Percentiles rank a stretch among this genome's conserved stretches.
Evolutionary conservation across 2,888 invertebrate species (phyloP).

Genomic region (Morpho helenor): DNA sequence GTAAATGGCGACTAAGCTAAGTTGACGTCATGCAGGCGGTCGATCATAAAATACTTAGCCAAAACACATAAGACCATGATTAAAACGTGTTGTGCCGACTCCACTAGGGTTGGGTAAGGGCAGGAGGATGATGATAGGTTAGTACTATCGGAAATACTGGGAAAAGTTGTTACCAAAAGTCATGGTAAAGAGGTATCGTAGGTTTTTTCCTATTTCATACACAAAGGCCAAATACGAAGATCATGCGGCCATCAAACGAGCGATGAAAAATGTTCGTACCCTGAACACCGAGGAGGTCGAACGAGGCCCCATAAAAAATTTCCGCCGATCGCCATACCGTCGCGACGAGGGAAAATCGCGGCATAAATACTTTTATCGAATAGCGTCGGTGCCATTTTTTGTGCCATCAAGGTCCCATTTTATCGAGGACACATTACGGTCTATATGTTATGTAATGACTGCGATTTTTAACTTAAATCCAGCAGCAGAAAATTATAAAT

Average conservation of each 20-base stretch:
- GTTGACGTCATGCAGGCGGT: too few species aligned
- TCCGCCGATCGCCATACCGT: slow-evolving; percentile 16
- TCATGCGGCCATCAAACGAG: slow-evolving; percentile 36
- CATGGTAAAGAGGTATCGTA: too few species aligned
- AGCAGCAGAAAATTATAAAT: neutral
- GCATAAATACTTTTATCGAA: slow-evolving; percentile 28
- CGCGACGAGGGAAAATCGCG: slow-evolving; percentile 29
- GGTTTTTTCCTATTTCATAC: too few species aligned
- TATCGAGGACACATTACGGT: slow-evolving; percentile 23
- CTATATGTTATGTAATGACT: slow-evolving; percentile 14
- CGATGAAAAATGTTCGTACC: slow-evolving; percentile 35
- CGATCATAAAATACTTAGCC: too few species aligned
- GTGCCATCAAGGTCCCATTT: slow-evolving; percentile 19
- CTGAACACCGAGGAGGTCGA: slow-evolving; percentile 33
- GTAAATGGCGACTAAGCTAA: too few species aligned
- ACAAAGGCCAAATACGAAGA: slow-evolving; percentile 38
- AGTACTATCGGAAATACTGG: too few species aligned
- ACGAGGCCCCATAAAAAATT: slow-evolving; percentile 10
- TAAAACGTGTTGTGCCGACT: too few species aligned
- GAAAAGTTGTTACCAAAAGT: too few species aligned
- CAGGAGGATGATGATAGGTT: too few species aligned
- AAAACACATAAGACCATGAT: too few species aligned
- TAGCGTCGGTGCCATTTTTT: slow-evolving; percentile 24
- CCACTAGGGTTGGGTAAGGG: too few species aligned
- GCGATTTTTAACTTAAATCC: slow-evolving; percentile 3